Base-by-base conservation (phyloP, 2,797 vertebrate species). In the Tangara arthus region DNA sequence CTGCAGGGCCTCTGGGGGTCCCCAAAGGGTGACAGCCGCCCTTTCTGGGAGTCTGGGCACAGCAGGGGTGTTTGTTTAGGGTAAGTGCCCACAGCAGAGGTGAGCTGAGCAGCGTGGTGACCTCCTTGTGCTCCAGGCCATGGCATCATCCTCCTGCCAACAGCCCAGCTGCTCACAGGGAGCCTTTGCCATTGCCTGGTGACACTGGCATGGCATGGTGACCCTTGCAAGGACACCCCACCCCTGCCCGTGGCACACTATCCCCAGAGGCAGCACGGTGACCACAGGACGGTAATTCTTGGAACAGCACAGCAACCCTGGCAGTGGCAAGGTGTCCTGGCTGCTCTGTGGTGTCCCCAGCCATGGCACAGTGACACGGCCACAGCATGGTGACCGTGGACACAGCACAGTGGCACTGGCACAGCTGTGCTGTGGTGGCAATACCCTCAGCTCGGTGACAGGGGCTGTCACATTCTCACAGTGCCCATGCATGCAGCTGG, bases 261-360 rank as follows among this genome's bases (percentile, higher is more conserved):
- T n/a, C 26, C 23, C 34, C 28, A 30, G 37, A 42, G 56, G 34
- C 71, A 75, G n/a, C 23, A 2, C 0, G 2, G 56, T 42, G 60
- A 30, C 39, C 0, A 0, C 1, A 30, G 55, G 20, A 5, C 0
- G 0, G 15, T 19, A 3, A 46, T 34, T 37, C 47, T 15, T 59
- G 65, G 22, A 32, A 15, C 2, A 32, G 30, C 65, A 12, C 5
- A 6, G 64, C 28, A 55, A 27, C 35, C 13, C 23, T 17, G 41
- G 28, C 24, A 5, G 7, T 10, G 49, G 20, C 20, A 11, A 21
- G 3, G 23, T 5, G 1, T 23, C 28, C 49, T 17, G 75, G 39
- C 34, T 46, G 11, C 13, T 21, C 22, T 15, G 16, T 7, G 26
- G 26, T 41, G 68, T 73, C 22, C 61, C 22, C 49, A n/a, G 6